phyloP scores from a whole-genome alignment of 1,140 invertebrate species.

The Cylas formicarius region DNA sequence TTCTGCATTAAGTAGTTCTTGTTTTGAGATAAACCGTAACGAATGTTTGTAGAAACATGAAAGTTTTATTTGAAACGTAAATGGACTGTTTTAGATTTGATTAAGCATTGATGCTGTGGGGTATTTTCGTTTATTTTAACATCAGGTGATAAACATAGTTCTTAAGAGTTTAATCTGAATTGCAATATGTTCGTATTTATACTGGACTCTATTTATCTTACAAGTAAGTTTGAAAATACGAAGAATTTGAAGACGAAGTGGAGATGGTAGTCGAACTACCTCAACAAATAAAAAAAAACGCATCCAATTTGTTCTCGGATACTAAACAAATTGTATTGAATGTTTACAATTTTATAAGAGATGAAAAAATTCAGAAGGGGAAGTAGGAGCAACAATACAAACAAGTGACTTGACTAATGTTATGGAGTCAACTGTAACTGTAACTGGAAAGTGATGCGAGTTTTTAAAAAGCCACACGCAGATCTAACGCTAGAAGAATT shows the following conservation, averaged over 20 bases:
- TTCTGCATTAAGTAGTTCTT: too few species aligned
- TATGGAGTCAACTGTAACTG: not conserved
- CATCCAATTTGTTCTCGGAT: not conserved
- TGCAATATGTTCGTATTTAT: too few species aligned
- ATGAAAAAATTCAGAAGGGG: not conserved
- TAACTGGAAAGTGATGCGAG: not conserved
- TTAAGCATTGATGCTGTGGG: too few species aligned
- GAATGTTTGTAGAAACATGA: not conserved
- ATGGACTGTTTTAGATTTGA: too few species aligned
- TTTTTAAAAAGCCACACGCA: not conserved
- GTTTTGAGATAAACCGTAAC: not conserved
- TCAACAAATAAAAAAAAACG: not conserved
- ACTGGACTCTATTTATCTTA: too few species aligned
- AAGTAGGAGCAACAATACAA: not conserved
- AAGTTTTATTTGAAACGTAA: not conserved
- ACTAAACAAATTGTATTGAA: too few species aligned
- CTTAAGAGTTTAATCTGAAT: too few species aligned
- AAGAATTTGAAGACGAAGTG: too few species aligned
- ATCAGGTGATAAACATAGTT: not conserved
- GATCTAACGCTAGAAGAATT: too few species aligned
- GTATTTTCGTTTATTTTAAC: not conserved
- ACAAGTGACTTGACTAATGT: not conserved
- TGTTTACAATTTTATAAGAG: not conserved
- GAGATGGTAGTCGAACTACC: not conserved
- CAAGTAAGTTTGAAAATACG: too few species aligned